These are phyloP conservation scores for Hydrocynus forskahlii DNA, from an alignment of 2,797 vertebrate genomes.

Conservation along the genomic window DNA sequence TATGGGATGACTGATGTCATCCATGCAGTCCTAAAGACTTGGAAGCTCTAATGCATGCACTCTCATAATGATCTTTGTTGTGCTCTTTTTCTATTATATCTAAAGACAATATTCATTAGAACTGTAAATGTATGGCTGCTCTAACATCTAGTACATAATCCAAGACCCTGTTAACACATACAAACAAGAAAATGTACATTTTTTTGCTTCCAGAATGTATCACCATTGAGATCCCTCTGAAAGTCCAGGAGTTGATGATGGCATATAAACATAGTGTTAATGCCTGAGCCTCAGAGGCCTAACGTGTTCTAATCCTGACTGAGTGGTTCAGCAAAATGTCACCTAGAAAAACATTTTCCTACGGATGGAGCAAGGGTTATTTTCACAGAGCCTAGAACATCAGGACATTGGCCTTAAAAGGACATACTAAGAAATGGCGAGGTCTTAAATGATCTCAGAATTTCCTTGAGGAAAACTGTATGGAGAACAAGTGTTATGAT, in stretches of 20 bases:
- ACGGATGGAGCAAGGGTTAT: constrained; percentile 53
- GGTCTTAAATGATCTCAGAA: not conserved
- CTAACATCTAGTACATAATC: too few relatives aligned
- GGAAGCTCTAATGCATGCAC: too few relatives aligned
- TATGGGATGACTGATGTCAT: not conserved
- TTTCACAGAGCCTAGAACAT: constrained; percentile 59
- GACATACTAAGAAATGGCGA: constrained; percentile 6
- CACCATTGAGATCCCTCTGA: too few relatives aligned
- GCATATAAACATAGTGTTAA: not conserved
- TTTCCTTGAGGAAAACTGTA: not conserved
- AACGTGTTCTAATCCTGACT: constrained; percentile 69
- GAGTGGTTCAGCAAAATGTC: constrained; percentile 67
- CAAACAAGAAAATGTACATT: too few relatives aligned
- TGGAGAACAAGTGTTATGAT: not conserved
- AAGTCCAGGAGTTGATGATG: too few relatives aligned
- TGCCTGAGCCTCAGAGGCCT: constrained; percentile 62
- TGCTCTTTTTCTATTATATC: too few relatives aligned
- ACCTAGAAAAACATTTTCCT: constrained; percentile 68
- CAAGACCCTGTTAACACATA: too few relatives aligned
- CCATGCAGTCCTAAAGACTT: not conserved
- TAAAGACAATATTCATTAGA: too few relatives aligned
- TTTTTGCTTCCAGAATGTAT: too few relatives aligned
- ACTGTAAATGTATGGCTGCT: too few relatives aligned
- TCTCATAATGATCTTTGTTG: too few relatives aligned
- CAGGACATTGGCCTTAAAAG: constrained; percentile 13